A percentile compares a stretch with the other conserved stretches of the same genome.
phyloP scores from a whole-genome alignment of 2,888 invertebrate genomes.

The Ecdyonurus torrentis region DNA sequence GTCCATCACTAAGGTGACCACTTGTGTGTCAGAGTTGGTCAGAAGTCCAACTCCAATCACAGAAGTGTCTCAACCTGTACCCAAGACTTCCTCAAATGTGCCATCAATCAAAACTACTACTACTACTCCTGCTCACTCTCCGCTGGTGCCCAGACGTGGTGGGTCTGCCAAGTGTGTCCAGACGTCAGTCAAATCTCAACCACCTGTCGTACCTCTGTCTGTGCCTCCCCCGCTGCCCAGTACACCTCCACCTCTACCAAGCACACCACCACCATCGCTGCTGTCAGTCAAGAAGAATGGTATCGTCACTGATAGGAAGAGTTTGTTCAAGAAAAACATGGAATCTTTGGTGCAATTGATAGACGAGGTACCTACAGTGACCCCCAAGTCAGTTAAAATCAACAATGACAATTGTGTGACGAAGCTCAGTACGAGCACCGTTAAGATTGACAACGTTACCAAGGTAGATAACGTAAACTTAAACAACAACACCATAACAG shows the following conservation, averaged over 20 bases:
- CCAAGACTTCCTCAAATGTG: not conserved
- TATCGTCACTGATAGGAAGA: conserved; percentile 25
- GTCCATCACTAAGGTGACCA: not conserved
- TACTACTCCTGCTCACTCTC: not conserved
- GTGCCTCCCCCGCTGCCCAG: not conserved
- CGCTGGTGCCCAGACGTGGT: too few relatives aligned
- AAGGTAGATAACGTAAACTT: conserved; percentile 18
- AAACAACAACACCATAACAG: conserved; percentile 8
- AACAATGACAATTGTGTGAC: too few relatives aligned
- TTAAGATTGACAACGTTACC: conserved; percentile 12
- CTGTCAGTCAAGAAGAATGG: conserved; percentile 16
- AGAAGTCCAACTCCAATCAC: not conserved
- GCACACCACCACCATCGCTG: not conserved
- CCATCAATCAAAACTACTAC: not conserved
- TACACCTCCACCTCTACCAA: not conserved
- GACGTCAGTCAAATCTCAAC: not conserved
- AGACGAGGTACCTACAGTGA: conserved; percentile 18
- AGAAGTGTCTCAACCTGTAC: not conserved
- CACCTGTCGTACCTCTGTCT: not conserved
- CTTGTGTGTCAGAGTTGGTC: not conserved
- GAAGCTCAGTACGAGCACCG: not conserved
- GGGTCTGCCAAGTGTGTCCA: too few relatives aligned
- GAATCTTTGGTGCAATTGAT: conserved; percentile 27
- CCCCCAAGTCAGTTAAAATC: not conserved
- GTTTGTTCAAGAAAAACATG: conserved; percentile 28